phyloP scores from a whole-genome alignment of 2,797 vertebrate genomes.

The Cercopithecus neglectus region DNA sequence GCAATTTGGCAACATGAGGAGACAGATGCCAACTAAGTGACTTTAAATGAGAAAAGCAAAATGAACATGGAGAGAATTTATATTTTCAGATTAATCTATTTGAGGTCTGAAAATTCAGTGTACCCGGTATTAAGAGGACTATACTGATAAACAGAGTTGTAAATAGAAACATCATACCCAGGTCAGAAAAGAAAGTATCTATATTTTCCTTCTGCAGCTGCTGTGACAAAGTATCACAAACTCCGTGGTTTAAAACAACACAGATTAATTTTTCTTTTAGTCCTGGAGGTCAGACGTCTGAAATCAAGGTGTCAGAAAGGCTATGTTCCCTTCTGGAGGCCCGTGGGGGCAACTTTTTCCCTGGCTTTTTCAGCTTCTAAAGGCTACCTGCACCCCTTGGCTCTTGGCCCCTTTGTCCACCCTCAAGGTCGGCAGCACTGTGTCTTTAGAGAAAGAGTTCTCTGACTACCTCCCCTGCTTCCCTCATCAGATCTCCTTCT shows the following conservation, averaged over 20 bases:
- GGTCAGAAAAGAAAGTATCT: neutral
- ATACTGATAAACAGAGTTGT: neutral
- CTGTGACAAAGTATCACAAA: neutral
- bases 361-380: neutral
- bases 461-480: neutral
- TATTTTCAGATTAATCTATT: neutral
- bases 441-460: neutral
- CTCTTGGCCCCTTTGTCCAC: neutral
- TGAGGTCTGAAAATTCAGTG: neutral
- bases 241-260: neutral
- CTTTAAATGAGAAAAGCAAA: neutral
- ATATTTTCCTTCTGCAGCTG: neutral
- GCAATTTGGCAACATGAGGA: neutral
- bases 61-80: neutral
- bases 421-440: neutral
- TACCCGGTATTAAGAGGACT: neutral
- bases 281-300: neutral
- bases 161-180: neutral
- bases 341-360: neutral
- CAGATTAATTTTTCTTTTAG: neutral
- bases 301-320: neutral
- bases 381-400: neutral
- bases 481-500: neutral
- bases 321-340: neutral
- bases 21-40: neutral